Conservation (phyloP, 2,113 vertebrate species). For the Todiramphus chloris region DNA sequence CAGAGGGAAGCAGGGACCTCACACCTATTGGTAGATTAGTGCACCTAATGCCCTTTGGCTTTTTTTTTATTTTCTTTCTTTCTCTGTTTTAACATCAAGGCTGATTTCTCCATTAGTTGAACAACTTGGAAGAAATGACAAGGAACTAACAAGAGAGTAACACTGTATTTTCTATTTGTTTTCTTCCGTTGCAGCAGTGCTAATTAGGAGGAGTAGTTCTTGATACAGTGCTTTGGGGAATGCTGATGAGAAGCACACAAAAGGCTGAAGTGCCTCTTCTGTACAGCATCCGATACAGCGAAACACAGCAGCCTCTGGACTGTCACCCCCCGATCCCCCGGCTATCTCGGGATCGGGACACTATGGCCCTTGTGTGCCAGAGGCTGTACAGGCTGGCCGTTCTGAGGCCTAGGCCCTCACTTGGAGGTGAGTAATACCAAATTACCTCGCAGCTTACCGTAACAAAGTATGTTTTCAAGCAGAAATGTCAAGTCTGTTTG, state of each 20-base stretch:
- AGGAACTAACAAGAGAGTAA: constrained; percentile 58
- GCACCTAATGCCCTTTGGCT: constrained; percentile 6
- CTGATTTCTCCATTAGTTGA: constrained; percentile 32
- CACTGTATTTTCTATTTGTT: constrained; percentile 60
- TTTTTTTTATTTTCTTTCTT: background rate
- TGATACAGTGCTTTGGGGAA: constrained; percentile 31
- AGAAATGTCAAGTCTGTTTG: background rate
- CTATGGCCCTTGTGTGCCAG: fast-evolving
- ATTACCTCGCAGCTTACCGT: background rate
- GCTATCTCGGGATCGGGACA: background rate
- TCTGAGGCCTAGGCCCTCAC: background rate
- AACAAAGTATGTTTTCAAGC: background rate
- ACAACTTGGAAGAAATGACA: constrained; percentile 50
- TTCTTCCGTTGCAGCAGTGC: constrained; percentile 22
- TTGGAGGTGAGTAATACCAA: background rate
- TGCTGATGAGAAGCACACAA: constrained; percentile 59
- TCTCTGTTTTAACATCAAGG: background rate
- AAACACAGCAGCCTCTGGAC: background rate
- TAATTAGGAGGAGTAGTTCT: constrained; percentile 57
- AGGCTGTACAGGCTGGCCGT: background rate
- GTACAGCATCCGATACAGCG: background rate
- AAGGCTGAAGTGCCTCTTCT: constrained; percentile 32
- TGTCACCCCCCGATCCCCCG: background rate
- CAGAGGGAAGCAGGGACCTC: constrained; percentile 1
- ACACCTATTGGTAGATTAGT: constrained; percentile 9